A percentile compares a stretch with the other conserved stretches of the same genome.
These are phyloP conservation scores for Apus apus DNA, from an alignment of 2,113 vertebrate species.

Conservation along the genomic window DNA sequence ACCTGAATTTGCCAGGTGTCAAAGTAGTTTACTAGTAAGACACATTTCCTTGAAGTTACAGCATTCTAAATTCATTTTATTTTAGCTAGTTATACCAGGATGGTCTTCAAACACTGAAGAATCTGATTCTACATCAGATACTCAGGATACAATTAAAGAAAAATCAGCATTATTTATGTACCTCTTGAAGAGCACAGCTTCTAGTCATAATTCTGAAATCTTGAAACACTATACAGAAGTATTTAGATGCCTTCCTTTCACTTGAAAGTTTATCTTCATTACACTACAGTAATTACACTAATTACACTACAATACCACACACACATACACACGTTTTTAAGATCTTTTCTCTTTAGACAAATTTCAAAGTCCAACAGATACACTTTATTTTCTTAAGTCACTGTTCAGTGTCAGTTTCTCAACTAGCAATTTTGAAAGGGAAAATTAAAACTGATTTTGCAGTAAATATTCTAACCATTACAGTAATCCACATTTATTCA, in stretches of 20 bases:
- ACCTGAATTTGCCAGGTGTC: background rate
- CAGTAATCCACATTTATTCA: background rate
- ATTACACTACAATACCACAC: background rate
- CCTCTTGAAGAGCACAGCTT: background rate
- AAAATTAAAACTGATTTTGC: background rate
- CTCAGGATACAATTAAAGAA: background rate
- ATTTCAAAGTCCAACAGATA: background rate
- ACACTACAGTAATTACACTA: background rate
- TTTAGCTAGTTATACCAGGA: background rate
- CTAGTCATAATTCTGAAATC: background rate
- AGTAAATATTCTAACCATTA: background rate
- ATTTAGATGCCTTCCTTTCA: background rate
- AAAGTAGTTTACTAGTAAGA: background rate
- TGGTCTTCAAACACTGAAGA: background rate
- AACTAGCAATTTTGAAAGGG: background rate
- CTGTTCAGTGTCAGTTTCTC: background rate
- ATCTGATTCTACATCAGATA: background rate
- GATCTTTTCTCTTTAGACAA: background rate
- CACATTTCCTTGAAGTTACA: background rate
- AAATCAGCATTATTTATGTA: background rate
- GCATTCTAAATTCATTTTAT: background rate
- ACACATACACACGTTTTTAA: background rate
- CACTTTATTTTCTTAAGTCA: background rate
- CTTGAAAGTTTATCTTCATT: background rate
- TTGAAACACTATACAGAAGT: background rate